phyloP scores from a whole-genome alignment of 2,888 invertebrate species.

The Coenonympha arcania region DNA sequence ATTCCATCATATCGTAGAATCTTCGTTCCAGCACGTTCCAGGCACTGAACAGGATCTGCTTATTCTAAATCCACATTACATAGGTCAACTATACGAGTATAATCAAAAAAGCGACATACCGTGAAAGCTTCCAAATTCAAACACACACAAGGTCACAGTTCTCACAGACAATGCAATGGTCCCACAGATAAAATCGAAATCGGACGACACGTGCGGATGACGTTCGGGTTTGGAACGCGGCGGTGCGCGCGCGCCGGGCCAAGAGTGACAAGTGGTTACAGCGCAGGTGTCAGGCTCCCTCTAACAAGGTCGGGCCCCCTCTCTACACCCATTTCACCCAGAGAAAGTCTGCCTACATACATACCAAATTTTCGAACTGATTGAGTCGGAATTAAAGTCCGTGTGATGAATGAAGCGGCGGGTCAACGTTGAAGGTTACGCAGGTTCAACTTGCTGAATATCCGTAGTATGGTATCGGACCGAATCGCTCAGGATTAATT shows the following conservation, averaged over 20 bases:
- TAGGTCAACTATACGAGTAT: too few relatives aligned
- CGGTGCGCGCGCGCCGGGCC: conserved; percentile 61
- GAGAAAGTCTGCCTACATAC: conserved; percentile 74
- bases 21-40: too few relatives aligned
- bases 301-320: conserved; percentile 69
- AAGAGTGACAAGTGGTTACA: conserved; percentile 65
- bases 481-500: conserved; percentile 9
- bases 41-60: neutral
- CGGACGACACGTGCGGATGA: conserved; percentile 46
- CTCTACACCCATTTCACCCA: conserved; percentile 60
- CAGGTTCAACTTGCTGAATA: conserved; percentile 22
- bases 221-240: conserved; percentile 48
- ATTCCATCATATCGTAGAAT: neutral
- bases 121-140: conserved; percentile 39
- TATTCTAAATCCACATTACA: neutral
- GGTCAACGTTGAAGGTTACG: conserved; percentile 36
- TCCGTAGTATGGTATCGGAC: conserved; percentile 4
- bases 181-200: conserved; percentile 37
- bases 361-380: conserved; percentile 72
- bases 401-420: conserved; percentile 36
- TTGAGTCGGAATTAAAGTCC: conserved; percentile 51
- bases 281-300: conserved; percentile 71
- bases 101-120: conserved; percentile 38
- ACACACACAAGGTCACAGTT: conserved; percentile 55
- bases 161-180: conserved; percentile 47